Evolutionary conservation across 1,140 invertebrate species (phyloP), one percentile per base, ranked within the genome.

Genomic region (Lysiphlebus fabarum): DNA sequence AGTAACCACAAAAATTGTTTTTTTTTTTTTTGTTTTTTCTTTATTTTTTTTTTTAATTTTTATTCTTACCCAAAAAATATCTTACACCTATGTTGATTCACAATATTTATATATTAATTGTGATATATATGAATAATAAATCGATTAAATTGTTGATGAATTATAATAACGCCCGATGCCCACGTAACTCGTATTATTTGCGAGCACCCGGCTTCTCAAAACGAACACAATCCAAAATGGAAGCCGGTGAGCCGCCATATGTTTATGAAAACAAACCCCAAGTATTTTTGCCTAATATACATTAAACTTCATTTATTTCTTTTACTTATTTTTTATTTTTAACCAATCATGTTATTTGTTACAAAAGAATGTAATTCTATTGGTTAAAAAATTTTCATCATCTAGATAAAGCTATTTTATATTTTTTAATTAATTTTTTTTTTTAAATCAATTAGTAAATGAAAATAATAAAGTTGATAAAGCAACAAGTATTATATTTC

Each of bases 141-240:
- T 50, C 41, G n/a, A 37, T 47, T 54, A 66, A 67, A 63, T 56
- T 70, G 54, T 56, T 66, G 53, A 62, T 59, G 59, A 49, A 56
- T 61, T 64, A 53, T 51, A 63, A 37, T 65, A 68, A 65, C 67
- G 70, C 65, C 68, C 70, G 66, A 69, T 67, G 61, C 71, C 71
- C 69, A 70, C 70, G 59, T 72, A 74, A 73, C 67, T 71, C 65
- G 34, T 61, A 68, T 70, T 74, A 64, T 73, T 72, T 77, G 67
- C 69, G 70, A 72, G 73, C 73, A 73, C 72, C 75, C 75, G 77
- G 75, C 76, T 77, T 76, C 71, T 51, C 49, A 69, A 72, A 74
- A 71, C 70, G 69, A 75, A 65, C 69, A 69, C 70, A 70, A 70
- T 78, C 69, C 76, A 78, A 79, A 74, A 79, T 79, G 77, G 77